Percentiles rank a stretch among this genome's conserved stretches.
Evolutionary conservation across 53 echinoderm and acorn worm species (phyloP).

Genomic region (Pentamera pediparva): DNA sequence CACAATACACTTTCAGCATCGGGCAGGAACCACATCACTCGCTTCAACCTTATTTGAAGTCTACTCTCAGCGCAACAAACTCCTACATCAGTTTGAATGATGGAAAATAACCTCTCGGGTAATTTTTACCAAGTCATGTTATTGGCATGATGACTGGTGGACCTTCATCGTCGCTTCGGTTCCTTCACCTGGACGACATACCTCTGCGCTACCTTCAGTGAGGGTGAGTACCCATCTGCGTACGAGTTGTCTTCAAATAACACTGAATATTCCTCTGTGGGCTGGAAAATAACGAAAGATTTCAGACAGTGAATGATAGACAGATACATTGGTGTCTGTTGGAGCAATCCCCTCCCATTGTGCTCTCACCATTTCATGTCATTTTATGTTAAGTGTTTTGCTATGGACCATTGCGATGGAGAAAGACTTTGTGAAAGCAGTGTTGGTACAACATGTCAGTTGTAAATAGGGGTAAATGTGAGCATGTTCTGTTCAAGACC

Average conservation of each 20-base stretch:
- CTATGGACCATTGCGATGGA: background rate
- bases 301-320: background rate
- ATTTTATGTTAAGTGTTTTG: background rate
- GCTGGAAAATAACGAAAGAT: constrained; percentile 41
- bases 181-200: constrained; percentile 97
- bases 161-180: constrained; percentile 60
- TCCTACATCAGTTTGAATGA: too few relatives aligned
- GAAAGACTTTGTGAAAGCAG: background rate
- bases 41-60: too few relatives aligned
- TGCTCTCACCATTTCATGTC: background rate
- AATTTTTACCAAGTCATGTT: too few relatives aligned
- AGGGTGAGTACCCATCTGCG: constrained; percentile 96
- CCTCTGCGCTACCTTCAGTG: constrained; percentile 88
- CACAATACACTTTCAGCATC: too few relatives aligned
- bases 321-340: background rate
- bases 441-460: too few relatives aligned
- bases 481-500: too few relatives aligned
- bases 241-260: constrained; percentile 99
- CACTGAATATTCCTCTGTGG: constrained; percentile 87
- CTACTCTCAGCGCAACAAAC: too few relatives aligned
- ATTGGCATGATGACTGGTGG: background rate
- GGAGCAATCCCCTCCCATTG: background rate
- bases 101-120: too few relatives aligned
- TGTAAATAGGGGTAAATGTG: too few relatives aligned
- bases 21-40: too few relatives aligned